Conservation (phyloP, 2,888 invertebrate species). For the Ptilodon capucinus region DNA sequence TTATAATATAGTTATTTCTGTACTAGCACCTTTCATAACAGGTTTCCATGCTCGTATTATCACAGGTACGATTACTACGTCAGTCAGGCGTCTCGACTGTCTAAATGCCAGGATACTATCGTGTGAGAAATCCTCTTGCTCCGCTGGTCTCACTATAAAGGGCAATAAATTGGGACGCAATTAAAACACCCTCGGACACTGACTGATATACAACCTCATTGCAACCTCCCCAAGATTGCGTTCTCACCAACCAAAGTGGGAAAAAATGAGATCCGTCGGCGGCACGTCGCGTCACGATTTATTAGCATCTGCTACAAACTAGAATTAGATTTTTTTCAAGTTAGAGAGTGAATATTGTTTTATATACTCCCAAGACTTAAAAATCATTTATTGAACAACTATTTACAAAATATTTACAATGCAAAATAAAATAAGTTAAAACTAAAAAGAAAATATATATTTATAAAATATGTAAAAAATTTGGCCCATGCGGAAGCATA, state of each 20-base stretch:
- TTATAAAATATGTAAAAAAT: too few species aligned
- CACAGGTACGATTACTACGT: background rate
- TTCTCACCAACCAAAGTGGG: constrained; percentile 44
- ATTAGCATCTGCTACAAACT: constrained; percentile 27
- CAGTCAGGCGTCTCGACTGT: background rate
- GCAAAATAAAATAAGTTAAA: too few species aligned
- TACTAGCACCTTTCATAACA: background rate
- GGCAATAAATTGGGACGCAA: constrained; percentile 69
- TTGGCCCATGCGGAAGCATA: too few species aligned
- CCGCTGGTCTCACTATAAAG: constrained; percentile 23
- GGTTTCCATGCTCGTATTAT: background rate
- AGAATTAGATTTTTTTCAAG: background rate
- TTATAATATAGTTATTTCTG: too few species aligned
- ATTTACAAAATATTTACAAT: too few species aligned
- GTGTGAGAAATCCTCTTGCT: background rate
- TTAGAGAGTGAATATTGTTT: too few species aligned
- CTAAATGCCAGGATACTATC: constrained; percentile 24
- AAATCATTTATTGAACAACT: too few species aligned
- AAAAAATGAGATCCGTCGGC: constrained; percentile 55
- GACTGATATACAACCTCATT: constrained; percentile 75
- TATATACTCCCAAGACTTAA: too few species aligned
- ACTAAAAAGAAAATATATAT: too few species aligned
- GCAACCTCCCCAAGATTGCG: constrained; percentile 53
- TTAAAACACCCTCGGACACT: constrained; percentile 72
- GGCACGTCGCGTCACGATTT: constrained; percentile 44